Percentiles rank a stretch among this genome's conserved stretches.
phyloP scores from a whole-genome alignment of 92 coral and sea anemone genomes.

The Scolanthus callimorphus region DNA sequence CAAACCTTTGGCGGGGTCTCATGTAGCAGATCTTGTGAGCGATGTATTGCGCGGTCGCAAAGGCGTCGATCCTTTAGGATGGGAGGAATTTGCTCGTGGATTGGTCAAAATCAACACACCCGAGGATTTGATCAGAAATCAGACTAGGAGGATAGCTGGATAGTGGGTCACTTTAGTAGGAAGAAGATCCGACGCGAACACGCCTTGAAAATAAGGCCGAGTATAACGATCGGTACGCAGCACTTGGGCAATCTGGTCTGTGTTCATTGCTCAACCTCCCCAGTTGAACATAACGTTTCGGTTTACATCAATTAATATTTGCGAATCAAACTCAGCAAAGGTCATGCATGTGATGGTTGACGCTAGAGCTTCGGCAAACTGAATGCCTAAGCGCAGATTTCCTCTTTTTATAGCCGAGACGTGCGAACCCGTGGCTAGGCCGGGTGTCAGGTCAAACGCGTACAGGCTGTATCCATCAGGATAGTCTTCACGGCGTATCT shows the following conservation, averaged over 20 bases:
- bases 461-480: constrained; percentile 11
- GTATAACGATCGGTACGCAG: constrained; percentile 11
- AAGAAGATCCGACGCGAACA: constrained; percentile 36
- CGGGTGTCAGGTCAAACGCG: constrained; percentile 20
- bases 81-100: too few species aligned
- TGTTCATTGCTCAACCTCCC: constrained; percentile 25
- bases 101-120: too few species aligned
- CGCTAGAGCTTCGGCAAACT: constrained; percentile 19
- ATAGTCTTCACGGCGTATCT: constrained; percentile 23
- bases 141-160: too few species aligned
- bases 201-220: constrained; percentile 26
- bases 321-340: constrained; percentile 30
- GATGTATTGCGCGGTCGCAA: too few species aligned
- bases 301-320: constrained; percentile 14
- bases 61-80: too few species aligned
- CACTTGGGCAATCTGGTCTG: constrained; percentile 6
- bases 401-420: constrained; percentile 31
- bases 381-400: constrained; percentile 25
- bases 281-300: constrained; percentile 17
- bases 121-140: too few species aligned
- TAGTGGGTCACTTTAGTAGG: constrained; percentile 3
- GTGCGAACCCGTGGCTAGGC: constrained; percentile 16
- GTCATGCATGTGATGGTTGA: constrained; percentile 31
- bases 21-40: too few species aligned
- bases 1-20: too few species aligned